Conservation (phyloP, 1,140 invertebrate species). For the Trissolcus basalis region DNA sequence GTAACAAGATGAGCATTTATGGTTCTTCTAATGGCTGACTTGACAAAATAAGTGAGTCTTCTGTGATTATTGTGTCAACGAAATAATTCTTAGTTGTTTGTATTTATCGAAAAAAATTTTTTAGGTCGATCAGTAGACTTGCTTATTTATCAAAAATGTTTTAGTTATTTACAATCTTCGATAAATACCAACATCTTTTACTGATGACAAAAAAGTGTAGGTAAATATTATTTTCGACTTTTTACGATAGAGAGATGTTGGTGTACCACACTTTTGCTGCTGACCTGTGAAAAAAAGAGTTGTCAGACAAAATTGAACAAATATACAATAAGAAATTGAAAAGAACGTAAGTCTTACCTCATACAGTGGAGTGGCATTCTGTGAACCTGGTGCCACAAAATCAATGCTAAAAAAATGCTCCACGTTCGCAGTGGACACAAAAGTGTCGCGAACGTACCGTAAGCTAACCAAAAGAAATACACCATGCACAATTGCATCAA, state of each 20-base stretch:
- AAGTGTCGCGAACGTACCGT: slow-evolving; percentile 86
- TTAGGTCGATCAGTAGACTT: no score
- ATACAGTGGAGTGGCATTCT: slow-evolving; percentile 75
- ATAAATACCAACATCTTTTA: no score
- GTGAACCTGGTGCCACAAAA: slow-evolving; percentile 80
- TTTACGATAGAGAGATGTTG: slow-evolving; percentile 32
- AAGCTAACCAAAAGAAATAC: slow-evolving; percentile 87
- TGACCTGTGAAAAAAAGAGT: slow-evolving; percentile 33
- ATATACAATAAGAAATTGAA: not conserved
- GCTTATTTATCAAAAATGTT: no score
- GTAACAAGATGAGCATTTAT: no score
- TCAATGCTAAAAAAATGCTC: slow-evolving; percentile 82
- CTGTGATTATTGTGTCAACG: no score
- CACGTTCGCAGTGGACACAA: slow-evolving; percentile 88
- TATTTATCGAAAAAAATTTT: no score
- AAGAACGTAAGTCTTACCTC: slow-evolving; percentile 67
- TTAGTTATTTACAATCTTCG: no score
- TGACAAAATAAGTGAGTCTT: no score
- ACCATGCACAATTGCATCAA: slow-evolving; percentile 83
- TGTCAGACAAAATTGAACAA: slow-evolving; percentile 2
- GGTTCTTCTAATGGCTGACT: no score
- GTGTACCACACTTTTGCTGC: slow-evolving; percentile 55
- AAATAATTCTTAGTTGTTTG: no score
- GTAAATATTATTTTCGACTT: slow-evolving; percentile 17
- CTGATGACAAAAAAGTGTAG: no score